A percentile compares a stretch with the other conserved stretches of the same genome.
phyloP scores from a whole-genome alignment of 2,113 vertebrate genomes.

The Formicarius rufipectus region DNA sequence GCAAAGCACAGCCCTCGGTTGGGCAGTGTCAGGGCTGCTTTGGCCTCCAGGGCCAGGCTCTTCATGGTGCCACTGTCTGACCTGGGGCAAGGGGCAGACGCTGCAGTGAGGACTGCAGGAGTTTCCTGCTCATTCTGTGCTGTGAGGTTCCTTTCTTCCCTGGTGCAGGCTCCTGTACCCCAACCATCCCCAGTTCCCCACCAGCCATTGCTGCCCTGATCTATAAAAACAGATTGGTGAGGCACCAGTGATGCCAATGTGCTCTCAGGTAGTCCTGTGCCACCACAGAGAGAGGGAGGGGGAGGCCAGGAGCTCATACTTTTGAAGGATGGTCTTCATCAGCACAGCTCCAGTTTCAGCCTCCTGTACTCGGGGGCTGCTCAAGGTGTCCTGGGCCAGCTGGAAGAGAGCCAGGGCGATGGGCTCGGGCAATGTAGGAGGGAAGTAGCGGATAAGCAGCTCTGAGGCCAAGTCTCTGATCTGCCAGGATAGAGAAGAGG shows the following conservation, averaged over 20 bases:
- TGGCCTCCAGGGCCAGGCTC: neutral
- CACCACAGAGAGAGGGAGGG: neutral
- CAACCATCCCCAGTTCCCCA: neutral
- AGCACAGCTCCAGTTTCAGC: conserved; percentile 85
- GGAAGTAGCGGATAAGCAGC: conserved; percentile 81
- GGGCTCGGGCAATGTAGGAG: conserved; percentile 55
- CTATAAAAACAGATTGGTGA: neutral
- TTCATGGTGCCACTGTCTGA: conserved; percentile 41
- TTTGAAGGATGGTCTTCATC: conserved; percentile 82
- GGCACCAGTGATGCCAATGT: fast-evolving
- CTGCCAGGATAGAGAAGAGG: conserved; percentile 55
- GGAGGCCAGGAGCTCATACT: conserved; percentile 58
- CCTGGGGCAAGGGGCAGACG: conserved; percentile 37
- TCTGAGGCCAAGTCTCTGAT: conserved; percentile 85
- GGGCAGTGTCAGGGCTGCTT: neutral
- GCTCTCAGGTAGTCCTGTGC: neutral
- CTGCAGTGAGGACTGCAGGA: neutral
- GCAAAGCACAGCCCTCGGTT: conserved; percentile 50
- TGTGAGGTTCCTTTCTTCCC: fast-evolving
- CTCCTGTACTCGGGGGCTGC: conserved; percentile 85
- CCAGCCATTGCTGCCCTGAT: neutral
- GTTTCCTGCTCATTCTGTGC: neutral
- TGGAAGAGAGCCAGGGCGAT: conserved; percentile 65
- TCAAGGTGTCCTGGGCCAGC: conserved; percentile 68
- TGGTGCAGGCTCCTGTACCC: fast-evolving